A percentile compares a stretch with the other conserved stretches of the same genome.
Conservation (phyloP, 1,140 invertebrate genomes). For the Leguminivora glycinivorella region DNA sequence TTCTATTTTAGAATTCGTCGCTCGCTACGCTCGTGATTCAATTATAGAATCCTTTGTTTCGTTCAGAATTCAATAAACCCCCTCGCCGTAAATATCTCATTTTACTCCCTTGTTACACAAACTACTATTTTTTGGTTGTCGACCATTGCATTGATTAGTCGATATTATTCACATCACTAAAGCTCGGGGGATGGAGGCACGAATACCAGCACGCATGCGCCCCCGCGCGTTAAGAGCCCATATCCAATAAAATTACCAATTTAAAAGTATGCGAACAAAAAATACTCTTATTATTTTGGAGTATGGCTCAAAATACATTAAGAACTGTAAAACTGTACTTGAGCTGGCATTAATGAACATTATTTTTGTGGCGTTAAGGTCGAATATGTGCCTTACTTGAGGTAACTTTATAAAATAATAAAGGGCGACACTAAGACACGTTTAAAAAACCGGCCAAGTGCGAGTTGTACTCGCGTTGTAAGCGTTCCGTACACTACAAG, state of each 20-base stretch:
- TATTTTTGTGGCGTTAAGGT: no score
- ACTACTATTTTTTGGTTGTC: neutral
- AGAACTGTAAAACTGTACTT: neutral
- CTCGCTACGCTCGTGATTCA: no score
- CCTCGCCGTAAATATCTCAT: no score
- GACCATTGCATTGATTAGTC: neutral
- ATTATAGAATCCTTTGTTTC: no score
- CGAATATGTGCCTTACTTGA: neutral
- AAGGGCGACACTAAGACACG: no score
- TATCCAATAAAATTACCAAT: neutral
- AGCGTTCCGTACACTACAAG: no score
- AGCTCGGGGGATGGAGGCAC: slow-evolving; percentile 23
- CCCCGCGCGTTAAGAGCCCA: neutral
- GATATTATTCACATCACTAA: slow-evolving; percentile 26
- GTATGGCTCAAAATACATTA: neutral
- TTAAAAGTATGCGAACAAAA: neutral
- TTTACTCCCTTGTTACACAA: neutral
- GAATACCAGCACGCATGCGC: slow-evolving; percentile 31
- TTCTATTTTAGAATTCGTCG: no score
- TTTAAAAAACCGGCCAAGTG: no score
- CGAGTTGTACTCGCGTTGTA: no score
- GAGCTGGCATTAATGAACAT: neutral
- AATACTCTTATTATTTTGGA: neutral
- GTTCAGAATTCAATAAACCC: no score
- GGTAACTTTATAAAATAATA: no score